Conservation (phyloP, 2,113 vertebrate genomes). For the Bos javanicus region DNA sequence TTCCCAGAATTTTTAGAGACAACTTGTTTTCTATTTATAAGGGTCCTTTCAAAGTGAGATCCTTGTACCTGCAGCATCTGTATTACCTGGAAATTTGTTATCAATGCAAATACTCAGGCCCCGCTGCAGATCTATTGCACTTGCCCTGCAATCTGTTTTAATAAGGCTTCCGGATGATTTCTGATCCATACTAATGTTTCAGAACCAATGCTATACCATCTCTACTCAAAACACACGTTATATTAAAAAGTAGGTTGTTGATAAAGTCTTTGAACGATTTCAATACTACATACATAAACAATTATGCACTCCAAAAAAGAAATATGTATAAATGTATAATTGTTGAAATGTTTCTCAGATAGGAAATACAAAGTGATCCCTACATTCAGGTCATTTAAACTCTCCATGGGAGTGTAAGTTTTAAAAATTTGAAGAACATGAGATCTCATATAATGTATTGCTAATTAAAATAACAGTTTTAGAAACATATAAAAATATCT, state of each 20-base stretch:
- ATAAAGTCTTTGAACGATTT: background rate
- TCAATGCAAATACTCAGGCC: background rate
- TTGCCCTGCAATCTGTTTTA: background rate
- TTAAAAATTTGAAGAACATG: background rate
- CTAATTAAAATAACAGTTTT: background rate
- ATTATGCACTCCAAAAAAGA: background rate
- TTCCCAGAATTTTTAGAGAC: slow-evolving; percentile 7
- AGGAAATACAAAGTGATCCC: background rate
- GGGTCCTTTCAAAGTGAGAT: background rate
- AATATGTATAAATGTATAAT: background rate
- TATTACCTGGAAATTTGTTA: background rate
- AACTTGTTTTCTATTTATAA: background rate
- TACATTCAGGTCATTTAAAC: background rate
- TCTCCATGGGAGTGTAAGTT: background rate
- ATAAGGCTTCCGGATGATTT: background rate
- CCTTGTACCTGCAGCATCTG: background rate
- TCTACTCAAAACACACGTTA: background rate
- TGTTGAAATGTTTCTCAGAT: background rate
- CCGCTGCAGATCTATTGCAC: background rate
- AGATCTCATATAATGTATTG: background rate
- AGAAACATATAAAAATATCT: background rate
- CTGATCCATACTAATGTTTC: background rate
- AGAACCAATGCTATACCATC: background rate
- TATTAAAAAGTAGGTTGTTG: background rate
- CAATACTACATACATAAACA: background rate